A percentile compares a stretch with the other conserved stretches of the same genome.
phyloP scores from a whole-genome alignment of 2,888 invertebrate species.

The Synanthedon formicaeformis region DNA sequence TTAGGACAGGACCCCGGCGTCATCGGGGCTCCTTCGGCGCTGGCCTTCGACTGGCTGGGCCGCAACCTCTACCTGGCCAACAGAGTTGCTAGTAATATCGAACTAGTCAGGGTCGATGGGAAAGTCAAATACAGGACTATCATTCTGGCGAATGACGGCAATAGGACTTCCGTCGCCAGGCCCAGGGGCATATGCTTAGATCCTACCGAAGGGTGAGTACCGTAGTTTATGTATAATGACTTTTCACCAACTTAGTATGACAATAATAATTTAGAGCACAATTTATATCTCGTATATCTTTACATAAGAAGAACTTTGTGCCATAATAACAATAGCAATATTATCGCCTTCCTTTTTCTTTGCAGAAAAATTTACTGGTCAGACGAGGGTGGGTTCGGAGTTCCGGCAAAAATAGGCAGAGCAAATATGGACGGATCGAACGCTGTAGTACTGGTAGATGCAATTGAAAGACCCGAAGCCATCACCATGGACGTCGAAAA shows the following conservation, averaged over 20 bases:
- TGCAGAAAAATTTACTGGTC: conserved; percentile 91
- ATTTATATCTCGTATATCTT: not conserved
- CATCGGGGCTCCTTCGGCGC: conserved; percentile 88
- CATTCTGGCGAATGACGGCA: conserved; percentile 91
- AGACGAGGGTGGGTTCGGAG: conserved; percentile 92
- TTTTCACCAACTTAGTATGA: not conserved
- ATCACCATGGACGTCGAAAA: conserved; percentile 86
- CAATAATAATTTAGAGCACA: not conserved
- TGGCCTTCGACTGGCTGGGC: conserved; percentile 98
- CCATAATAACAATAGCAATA: too few relatives aligned
- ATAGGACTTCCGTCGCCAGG: conserved; percentile 84
- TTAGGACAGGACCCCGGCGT: conserved; percentile 86
- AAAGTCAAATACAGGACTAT: conserved; percentile 86
- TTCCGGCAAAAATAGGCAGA: conserved; percentile 88
- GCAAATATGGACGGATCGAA: conserved; percentile 95
- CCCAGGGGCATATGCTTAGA: conserved; percentile 91
- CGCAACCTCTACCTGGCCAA: conserved; percentile 95
- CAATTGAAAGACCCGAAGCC: conserved; percentile 82
- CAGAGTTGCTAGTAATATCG: conserved; percentile 88
- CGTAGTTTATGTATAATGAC: not conserved
- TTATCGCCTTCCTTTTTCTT: conserved; percentile 7
- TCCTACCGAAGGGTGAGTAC: conserved; percentile 85
- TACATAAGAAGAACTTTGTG: not conserved
- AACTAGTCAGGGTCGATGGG: conserved; percentile 87
- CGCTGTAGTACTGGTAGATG: conserved; percentile 77